Evolutionary conservation across 2,797 vertebrate species (phyloP).

Genomic region (Danio tinwini): DNA sequence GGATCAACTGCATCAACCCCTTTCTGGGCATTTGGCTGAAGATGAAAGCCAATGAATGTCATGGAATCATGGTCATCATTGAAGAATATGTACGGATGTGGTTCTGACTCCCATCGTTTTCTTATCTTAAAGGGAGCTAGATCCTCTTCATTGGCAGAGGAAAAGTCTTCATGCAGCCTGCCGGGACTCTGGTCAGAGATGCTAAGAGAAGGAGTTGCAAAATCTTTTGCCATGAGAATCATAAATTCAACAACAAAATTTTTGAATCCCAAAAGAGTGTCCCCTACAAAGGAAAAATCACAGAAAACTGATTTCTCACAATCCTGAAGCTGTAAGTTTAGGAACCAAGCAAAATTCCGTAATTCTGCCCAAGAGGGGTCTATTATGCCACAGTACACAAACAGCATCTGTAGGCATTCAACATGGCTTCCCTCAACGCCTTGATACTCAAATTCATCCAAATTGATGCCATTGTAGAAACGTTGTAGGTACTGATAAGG

Average conservation of each 20-base stretch:
- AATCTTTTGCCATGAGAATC: conserved; percentile 97
- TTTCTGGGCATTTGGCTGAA: conserved; percentile 66
- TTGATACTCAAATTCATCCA: conserved; percentile 83
- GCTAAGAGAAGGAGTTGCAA: conserved; percentile 91
- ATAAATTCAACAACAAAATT: conserved; percentile 95
- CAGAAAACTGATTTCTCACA: conserved; percentile 93
- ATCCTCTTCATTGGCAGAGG: conserved; percentile 81
- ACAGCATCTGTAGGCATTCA: conserved; percentile 89
- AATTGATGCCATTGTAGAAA: conserved; percentile 74
- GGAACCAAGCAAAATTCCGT: conserved; percentile 90
- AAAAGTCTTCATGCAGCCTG: conserved; percentile 66
- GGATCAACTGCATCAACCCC: conserved; percentile 86
- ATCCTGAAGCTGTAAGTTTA: conserved; percentile 89
- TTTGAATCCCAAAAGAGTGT: conserved; percentile 90
- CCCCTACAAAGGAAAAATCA: conserved; percentile 76
- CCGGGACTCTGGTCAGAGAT: conserved; percentile 92
- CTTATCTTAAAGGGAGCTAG: conserved; percentile 88
- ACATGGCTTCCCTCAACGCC: conserved; percentile 82
- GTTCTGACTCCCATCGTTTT: conserved; percentile 93
- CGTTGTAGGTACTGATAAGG: conserved; percentile 91
- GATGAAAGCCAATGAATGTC: conserved; percentile 97
- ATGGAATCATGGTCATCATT: conserved; percentile 90
- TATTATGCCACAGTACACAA: conserved; percentile 87
- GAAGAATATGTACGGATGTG: conserved; percentile 96
- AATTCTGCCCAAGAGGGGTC: conserved; percentile 95